Percentiles rank a stretch among this genome's conserved stretches.
Conservation (phyloP, 2,888 invertebrate genomes). For the Odontomyia ornata region DNA sequence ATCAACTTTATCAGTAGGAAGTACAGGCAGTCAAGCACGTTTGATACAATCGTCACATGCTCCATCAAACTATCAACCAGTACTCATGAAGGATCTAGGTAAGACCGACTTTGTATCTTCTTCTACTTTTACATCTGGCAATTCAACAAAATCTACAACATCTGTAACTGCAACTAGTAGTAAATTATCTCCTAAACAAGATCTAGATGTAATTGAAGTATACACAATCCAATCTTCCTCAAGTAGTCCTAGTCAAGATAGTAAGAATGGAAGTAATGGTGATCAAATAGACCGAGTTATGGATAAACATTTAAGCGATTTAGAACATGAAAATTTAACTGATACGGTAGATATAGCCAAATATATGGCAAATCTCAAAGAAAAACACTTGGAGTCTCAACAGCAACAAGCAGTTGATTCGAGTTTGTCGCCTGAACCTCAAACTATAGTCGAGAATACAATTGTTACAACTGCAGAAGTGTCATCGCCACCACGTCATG, state of each 20-base stretch:
- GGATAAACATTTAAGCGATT: slow-evolving; percentile 64
- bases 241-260: slow-evolving; percentile 52
- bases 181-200: slow-evolving; percentile 60
- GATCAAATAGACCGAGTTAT: slow-evolving; percentile 60
- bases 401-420: slow-evolving; percentile 59
- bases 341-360: slow-evolving; percentile 63
- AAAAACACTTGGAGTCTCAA: slow-evolving; percentile 61
- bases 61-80: slow-evolving; percentile 90
- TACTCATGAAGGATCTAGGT: slow-evolving; percentile 89
- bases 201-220: slow-evolving; percentile 63
- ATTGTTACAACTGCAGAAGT: slow-evolving; percentile 57
- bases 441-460: slow-evolving; percentile 62
- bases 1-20: slow-evolving; percentile 91
- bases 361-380: slow-evolving; percentile 64
- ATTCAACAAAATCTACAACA: slow-evolving; percentile 49
- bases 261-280: slow-evolving; percentile 50
- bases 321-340: slow-evolving; percentile 62
- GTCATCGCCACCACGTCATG: slow-evolving; percentile 59
- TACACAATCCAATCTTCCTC: slow-evolving; percentile 60
- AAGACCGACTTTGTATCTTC: slow-evolving; percentile 65
- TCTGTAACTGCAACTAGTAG: not conserved
- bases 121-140: slow-evolving; percentile 51
- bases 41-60: slow-evolving; percentile 94
- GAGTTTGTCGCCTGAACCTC: slow-evolving; percentile 62
- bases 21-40: slow-evolving; percentile 91